Base-by-base conservation (phyloP, 2,797 vertebrate species). In the Hippoglossus hippoglossus region DNA sequence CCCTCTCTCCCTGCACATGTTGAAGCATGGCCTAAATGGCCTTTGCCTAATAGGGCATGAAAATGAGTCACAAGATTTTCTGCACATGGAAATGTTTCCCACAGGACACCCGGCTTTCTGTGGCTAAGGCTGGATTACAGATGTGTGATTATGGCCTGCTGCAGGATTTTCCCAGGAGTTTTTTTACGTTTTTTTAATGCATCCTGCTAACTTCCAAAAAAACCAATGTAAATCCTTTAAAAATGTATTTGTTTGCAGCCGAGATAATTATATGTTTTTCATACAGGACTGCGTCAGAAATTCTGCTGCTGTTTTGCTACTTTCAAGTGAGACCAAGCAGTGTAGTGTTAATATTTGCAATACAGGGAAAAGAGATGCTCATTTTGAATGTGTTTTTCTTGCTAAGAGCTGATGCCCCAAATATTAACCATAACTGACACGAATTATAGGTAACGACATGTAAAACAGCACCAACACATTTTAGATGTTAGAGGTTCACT, bases 11-110 rank as follows among this genome's bases (percentile, higher is more conserved):
- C 53, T 60, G 21, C 50, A 55, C 63, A 44, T 58, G 61, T 49
- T 46, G 51, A 59, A 63, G 19, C 75, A 64, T 59, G 36, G 51
- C n/a, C 51, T 36, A n/a, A 73, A 49, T 56, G 46, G 2, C 28
- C 46, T 67, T 62, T 67, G 56, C n/a, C 58, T 53, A 74, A 65
- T 12, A 28, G 57, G 9, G 21, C 75, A 63, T 67, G 50, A 81
- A 62, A 76, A 54, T 41, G 39, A 84, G 70, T 87, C 83, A 82
- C 63, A 75, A 77, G 75, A 73, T 60, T 62, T 79, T 19, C 52
- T 82, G 59, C 52, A 56, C 53, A 59, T 67, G 28, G 68, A 65
- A 70, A 26, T 19, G 34, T 58, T 81, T 71, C 75, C 67, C 75
- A 74, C 60, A 67, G 67, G 47, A 49, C 31, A 25, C 5, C 2